Percentiles rank a stretch among this genome's conserved stretches.
These are phyloP conservation scores for Tachycineta bicolor DNA, from an alignment of 2,113 vertebrate genomes.

Conservation along the genomic window DNA sequence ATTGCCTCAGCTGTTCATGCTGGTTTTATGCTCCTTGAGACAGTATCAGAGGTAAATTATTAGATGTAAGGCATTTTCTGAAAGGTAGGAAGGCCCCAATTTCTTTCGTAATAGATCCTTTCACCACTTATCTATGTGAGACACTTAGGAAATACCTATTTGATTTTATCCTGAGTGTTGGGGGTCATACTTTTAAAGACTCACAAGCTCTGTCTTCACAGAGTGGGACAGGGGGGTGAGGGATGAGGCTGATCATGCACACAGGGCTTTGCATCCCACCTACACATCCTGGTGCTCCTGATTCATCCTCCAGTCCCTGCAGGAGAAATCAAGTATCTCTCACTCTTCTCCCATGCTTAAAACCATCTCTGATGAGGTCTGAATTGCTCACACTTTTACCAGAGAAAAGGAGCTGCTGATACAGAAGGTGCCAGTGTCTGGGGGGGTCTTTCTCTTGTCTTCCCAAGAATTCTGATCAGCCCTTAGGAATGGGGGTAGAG, in stretches of 20 bases:
- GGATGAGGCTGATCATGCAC: not conserved
- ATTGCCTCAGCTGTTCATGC: not conserved
- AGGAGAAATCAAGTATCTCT: not conserved
- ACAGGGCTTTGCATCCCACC: not conserved
- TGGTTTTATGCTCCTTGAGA: slow-evolving; percentile 8
- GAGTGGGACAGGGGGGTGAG: not conserved
- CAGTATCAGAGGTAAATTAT: not conserved
- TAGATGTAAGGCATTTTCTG: not conserved
- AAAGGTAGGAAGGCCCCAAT: not conserved
- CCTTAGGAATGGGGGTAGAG: not conserved
- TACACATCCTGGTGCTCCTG: not conserved
- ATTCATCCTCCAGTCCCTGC: not conserved
- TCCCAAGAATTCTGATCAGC: not conserved
- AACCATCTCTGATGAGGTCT: not conserved
- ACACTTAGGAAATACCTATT: not conserved
- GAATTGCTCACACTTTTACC: not conserved
- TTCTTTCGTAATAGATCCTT: not conserved
- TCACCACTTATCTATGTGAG: not conserved
- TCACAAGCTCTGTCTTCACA: not conserved
- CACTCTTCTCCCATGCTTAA: not conserved
- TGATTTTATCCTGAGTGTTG: not conserved
- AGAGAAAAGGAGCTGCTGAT: not conserved
- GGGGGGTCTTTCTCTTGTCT: not conserved
- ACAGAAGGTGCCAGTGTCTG: not conserved
- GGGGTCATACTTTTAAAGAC: not conserved